Base-by-base conservation (phyloP, 2,113 vertebrate genomes). In the Copsychus sechellarum region DNA sequence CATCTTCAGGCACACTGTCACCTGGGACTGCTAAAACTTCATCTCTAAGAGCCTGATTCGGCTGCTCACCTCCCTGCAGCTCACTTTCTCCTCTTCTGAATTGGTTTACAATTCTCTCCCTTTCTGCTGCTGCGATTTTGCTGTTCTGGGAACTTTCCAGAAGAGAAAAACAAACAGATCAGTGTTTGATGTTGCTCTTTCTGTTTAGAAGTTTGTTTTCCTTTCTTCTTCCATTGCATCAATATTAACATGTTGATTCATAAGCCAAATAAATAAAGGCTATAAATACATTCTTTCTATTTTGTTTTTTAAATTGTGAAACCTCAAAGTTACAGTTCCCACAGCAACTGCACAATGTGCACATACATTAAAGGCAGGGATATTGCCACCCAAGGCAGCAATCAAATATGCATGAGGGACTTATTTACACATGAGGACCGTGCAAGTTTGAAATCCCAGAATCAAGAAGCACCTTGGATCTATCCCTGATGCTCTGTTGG, bases 221-320 rank as follows among this genome's bases (percentile, higher is more conserved):
- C 85, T 95, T 95, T 95, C 95, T 94, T 96, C 89, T 78, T 93
- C 82, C 40, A 42, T 96, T 83, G 90, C 93, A 91, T 95, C 95
- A 96, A 94, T 96, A 95, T 93, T 93, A 95, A 95, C 58, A 42
- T 72, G 84, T 92, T 94, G 95, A 95, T 96, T 90, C 88, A 38
- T 85, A 95, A 95, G 62, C 82, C 93, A 95, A 92, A 88, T 77
- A 94, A 93, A 96, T 74, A 86, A 92, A 93, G 57, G 24, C 95
- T 94, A 88, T 57, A 95, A 93, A 95, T 90, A 90, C 31, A 58
- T 83, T 70, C 45, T 80, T 81, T 61, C n/a, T 72, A 2, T 36
- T 84, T 81, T 42, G 71, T 76, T 72, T 76, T 86, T 71, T 47
- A 36, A 92, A 92, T 73, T 2, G 2, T 50, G 76, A 86, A 69